Evolutionary conservation across 2,888 invertebrate species (phyloP), one percentile per base, ranked within the genome.

Genomic region (Hylaea fasciaria): DNA sequence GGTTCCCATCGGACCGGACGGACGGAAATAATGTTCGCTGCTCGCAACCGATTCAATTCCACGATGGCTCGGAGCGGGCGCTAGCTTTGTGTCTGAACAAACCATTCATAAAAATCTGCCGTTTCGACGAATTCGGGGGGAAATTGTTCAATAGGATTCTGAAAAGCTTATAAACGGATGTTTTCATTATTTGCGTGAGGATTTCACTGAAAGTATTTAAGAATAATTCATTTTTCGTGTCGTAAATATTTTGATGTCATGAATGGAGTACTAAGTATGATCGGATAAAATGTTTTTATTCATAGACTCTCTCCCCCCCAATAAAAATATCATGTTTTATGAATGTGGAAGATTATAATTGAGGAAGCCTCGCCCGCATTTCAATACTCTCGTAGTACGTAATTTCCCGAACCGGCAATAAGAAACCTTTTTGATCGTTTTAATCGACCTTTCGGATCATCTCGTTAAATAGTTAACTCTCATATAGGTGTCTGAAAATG

Each of bases 21-120:
- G 85, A 80, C 86, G 85, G 85, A 86, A 85, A 87, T 84, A 86
- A 78, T 78, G 72, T 4, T n/a, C 37, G 37, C 11, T 37, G 32
- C 73, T 79, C 77, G 79, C 76, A 81, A 78, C 69, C 76, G 77
- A 82, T 80, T 78, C 78, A 80, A 76, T 77, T 69, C 73, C 77
- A 78, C 85, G 84, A 84, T 85, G 85, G 84, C 81, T 82, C 76
- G 59, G 68, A 65, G 68, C 65, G 46, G 48, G 43, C 48, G 44
- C 55, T 46, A 12, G 57, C 57, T 57, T 22, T 69, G 73, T 73
- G 77, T 3, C 22, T 50, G 51, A 55, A 52, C 43, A 13, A 11
- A 28, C 17, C 53, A 45, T 49, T 51, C 45, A 48, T 50, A 46
- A 46, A 45, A 46, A 46, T 55, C 49, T 49, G 10, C 29, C 28